Evolutionary conservation across 1,140 invertebrate species (phyloP), one percentile per base, ranked within the genome.

Genomic region (Metaphire vulgaris): DNA sequence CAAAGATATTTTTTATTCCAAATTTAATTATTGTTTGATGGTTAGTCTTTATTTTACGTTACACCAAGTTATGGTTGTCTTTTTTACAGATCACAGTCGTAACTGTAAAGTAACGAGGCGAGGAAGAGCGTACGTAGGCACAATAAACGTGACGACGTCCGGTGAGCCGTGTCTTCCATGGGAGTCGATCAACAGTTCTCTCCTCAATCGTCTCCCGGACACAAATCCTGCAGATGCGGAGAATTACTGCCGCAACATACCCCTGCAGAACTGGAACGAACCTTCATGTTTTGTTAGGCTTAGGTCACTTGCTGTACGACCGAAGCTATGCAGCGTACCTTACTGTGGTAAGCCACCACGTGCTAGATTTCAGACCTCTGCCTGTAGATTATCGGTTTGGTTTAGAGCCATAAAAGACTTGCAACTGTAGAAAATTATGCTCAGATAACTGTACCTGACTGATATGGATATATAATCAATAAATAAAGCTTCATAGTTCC

Each of bases 181-280:
- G 72, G 72, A 73, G 12, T 26, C 28, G 34, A 21, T 73, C 32
- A 73, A 73, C 12, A 73, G 72, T 34, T 34, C 72, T 0, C 16
- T 73, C 21, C 28, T 73, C 31, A 41, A 33, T 28, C 32, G 72
- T 14, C 72, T 73, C 1, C 72, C 72, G 0, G 72, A 73, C 72
- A 73, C 32, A 12, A 0, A 34, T 30, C 33, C n/a, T 1, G 34
- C 16, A 30, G 72, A 73, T 6, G 72, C 72, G 1, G 34, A 34
- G n/a, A 73, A 73, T 26, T 73, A 56, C 41, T 73, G 72, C 41
- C 72, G 72, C 0, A 73, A 73, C 34, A 73, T 73, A 1, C 72
- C 72, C 12, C 72, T 41, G 41, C 31, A 73, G 72, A 73, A 73
- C 28, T 73, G 72, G 72, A 28, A 14, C 1, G 72, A 73, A 56